phyloP scores from a whole-genome alignment of 2,797 vertebrate genomes.

The Anableps anableps region DNA sequence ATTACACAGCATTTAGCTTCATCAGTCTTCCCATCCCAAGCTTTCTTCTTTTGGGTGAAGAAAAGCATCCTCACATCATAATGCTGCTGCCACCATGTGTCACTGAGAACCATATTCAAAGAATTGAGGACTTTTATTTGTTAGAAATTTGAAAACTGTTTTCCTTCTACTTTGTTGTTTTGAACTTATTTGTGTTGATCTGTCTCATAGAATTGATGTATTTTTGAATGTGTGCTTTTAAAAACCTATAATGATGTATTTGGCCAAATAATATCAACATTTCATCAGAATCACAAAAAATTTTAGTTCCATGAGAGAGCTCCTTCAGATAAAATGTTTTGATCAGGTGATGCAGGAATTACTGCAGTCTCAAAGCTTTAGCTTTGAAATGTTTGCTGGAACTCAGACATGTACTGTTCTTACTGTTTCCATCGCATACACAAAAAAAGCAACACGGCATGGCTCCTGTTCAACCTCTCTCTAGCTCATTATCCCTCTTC shows the following conservation, averaged over 20 bases:
- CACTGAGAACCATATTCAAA: background rate
- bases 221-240: background rate
- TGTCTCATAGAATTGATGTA: too few species aligned
- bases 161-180: background rate
- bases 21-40: background rate
- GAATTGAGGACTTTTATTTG: background rate
- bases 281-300: background rate
- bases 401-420: conserved; percentile 2
- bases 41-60: background rate
- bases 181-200: too few species aligned
- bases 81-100: background rate
- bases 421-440: background rate
- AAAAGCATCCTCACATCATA: background rate
- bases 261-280: background rate
- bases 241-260: background rate
- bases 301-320: background rate
- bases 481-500: conserved; percentile 55
- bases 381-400: conserved; percentile 1
- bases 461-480: conserved; percentile 22
- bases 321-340: background rate
- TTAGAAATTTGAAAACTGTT: background rate
- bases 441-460: conserved; percentile 11
- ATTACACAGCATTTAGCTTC: background rate
- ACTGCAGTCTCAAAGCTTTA: background rate
- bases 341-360: background rate